Evolutionary conservation across 2,888 invertebrate genomes (phyloP), one percentile per base, ranked within the genome.

Genomic region (Drosophila sordidula): DNA sequence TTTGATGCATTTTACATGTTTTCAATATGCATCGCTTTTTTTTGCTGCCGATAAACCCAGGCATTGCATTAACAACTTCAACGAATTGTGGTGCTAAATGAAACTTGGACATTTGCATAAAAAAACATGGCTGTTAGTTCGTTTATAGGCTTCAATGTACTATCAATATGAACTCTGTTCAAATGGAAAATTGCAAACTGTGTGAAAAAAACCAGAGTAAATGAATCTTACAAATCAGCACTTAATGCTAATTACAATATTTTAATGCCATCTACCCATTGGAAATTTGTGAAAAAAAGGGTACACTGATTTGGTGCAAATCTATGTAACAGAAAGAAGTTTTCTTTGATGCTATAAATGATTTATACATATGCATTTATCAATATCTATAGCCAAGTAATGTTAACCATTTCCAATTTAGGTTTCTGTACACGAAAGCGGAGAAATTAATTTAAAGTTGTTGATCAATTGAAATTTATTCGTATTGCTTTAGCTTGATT

Each of bases 191-290:
- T 6, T n/a, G 16, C 32, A 8, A 46, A 44, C 18, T 25, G 29
- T 25, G 29, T 5, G 38, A 38, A 39, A 9, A 16, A 3, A 9
- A 34, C 12, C 11, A 34, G 34, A 44, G 61, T 59, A 63, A 52
- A 41, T 62, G 52, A 70, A 49, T 68, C 66, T 63, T 58, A 75
- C 70, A 88, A 85, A 88, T 85, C 80, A 83, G 87, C 89, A 85
- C 90, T 85, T 85, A 75, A 75, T 65, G 75, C 75, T 89, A 85
- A 85, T 85, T 89, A 73, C 87, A 57, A 63, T 67, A 58, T 61
- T 52, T 34, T 34, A 34, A 34, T 34, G 34, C 34, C 4, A 0
- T 4, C 4, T 12, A 34, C 6, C 3, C 8, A 51, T 26, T 26
- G 6, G 16, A 16, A 16, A 0, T 14, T 25, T 1, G 4, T 9